Evolutionary conservation across 1,140 invertebrate genomes (phyloP).

Genomic region (Whitmania pigra): DNA sequence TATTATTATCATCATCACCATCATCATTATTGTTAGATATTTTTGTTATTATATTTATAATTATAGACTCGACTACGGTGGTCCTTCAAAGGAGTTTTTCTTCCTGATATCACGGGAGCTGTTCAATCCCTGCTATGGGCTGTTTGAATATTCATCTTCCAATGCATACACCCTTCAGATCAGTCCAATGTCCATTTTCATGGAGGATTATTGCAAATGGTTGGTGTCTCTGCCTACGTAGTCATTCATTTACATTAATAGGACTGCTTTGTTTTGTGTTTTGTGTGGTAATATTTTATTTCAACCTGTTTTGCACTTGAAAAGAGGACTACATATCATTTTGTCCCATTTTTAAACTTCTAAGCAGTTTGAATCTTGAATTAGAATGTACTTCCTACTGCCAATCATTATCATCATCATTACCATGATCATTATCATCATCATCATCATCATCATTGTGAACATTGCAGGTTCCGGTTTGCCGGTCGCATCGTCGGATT

Average conservation of each 20-base stretch:
- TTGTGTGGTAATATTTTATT: too few relatives aligned
- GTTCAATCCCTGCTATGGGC: slow-evolving; percentile 93
- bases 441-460: too few relatives aligned
- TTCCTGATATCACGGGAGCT: slow-evolving; percentile 85
- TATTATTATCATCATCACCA: background rate
- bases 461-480: slow-evolving; percentile 67
- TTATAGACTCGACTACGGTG: slow-evolving; percentile 74
- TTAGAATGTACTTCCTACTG: too few relatives aligned
- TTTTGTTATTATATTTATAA: slow-evolving; percentile 3
- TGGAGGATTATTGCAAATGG: slow-evolving; percentile 96
- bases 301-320: too few relatives aligned
- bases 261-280: too few relatives aligned
- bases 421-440: too few relatives aligned
- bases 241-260: too few relatives aligned
- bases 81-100: slow-evolving; percentile 90
- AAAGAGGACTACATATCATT: too few relatives aligned
- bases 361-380: too few relatives aligned
- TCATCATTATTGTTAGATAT: background rate
- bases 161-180: slow-evolving; percentile 96
- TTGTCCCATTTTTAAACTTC: too few relatives aligned
- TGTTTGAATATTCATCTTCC: slow-evolving; percentile 95
- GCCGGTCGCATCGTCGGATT: slow-evolving; percentile 82
- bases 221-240: slow-evolving; percentile 32
- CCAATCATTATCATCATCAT: too few relatives aligned
- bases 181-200: slow-evolving; percentile 89